A percentile compares a stretch with the other conserved stretches of the same genome.
These are phyloP conservation scores for Gari tellinella DNA, from an alignment of 2,888 invertebrate species.

Conservation along the genomic window DNA sequence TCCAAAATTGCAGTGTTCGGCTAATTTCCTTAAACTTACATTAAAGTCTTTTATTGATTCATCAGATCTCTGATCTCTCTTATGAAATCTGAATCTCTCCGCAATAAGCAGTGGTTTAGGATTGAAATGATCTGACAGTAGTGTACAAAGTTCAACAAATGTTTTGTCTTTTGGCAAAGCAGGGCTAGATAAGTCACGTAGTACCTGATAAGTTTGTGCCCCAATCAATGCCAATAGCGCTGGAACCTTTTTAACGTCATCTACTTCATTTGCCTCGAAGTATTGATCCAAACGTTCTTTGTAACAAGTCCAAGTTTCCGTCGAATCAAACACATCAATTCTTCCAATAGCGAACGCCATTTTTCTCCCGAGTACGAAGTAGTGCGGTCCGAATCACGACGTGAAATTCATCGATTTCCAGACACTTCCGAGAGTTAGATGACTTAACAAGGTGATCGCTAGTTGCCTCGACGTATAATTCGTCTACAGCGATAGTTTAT, in stretches of 20 bases:
- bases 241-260: constrained; percentile 37
- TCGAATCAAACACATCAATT: constrained; percentile 11
- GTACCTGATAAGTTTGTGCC: constrained; percentile 28
- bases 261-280: constrained; percentile 19
- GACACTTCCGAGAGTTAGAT: too few relatives aligned
- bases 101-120: constrained; percentile 53
- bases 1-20: constrained; percentile 54
- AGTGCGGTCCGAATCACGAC: too few relatives aligned
- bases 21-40: constrained; percentile 42
- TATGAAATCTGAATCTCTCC: constrained; percentile 53
- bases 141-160: constrained; percentile 28
- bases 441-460: too few relatives aligned
- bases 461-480: too few relatives aligned
- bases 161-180: constrained; percentile 43
- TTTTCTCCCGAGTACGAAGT: background rate
- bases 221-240: constrained; percentile 51
- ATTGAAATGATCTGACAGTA: constrained; percentile 34
- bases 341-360: constrained; percentile 24
- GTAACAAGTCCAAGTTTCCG: constrained; percentile 20
- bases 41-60: constrained; percentile 43
- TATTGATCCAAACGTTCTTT: constrained; percentile 30
- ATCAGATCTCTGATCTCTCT: constrained; percentile 44
- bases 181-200: constrained; percentile 37
- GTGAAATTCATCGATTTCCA: too few relatives aligned
- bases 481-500: too few relatives aligned